Evolutionary conservation across 2,797 vertebrate species (phyloP).

Genomic region (Tarsius wallacei): DNA sequence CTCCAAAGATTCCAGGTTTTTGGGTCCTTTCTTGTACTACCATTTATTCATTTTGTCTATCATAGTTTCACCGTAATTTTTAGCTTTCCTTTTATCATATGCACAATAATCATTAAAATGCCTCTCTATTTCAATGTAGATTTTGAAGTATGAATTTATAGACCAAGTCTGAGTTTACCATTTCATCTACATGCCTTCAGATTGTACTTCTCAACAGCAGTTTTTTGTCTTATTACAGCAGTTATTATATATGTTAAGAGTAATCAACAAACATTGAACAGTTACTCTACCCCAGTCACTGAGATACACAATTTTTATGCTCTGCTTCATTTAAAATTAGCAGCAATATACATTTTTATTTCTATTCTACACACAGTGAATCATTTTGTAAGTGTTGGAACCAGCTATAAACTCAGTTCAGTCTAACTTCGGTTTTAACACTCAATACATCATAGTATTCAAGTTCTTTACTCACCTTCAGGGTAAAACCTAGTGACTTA

Average conservation of each 20-base stretch:
- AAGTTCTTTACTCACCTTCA: not conserved
- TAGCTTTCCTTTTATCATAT: not conserved
- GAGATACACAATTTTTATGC: not conserved
- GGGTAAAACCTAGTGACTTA: not conserved
- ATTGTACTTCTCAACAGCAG: not conserved
- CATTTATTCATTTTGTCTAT: not conserved
- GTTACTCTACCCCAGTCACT: not conserved
- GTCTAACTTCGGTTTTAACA: not conserved
- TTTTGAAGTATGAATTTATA: not conserved
- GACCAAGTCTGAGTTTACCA: not conserved
- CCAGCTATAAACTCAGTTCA: not conserved
- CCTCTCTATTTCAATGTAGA: not conserved
- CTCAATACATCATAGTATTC: not conserved
- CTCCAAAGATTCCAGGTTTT: too few species aligned
- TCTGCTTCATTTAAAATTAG: constrained; percentile 37
- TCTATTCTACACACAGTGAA: not conserved
- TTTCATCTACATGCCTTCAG: not conserved
- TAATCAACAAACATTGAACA: not conserved
- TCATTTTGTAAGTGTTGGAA: constrained; percentile 11
- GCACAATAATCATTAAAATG: not conserved
- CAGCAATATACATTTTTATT: constrained; percentile 40
- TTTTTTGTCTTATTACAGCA: not conserved
- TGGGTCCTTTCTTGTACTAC: not conserved
- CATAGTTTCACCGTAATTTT: not conserved
- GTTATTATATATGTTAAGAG: not conserved